A percentile compares a stretch with the other conserved stretches of the same genome.
These are phyloP conservation scores for Tenthredo distinguenda DNA, from an alignment of 2,888 invertebrate genomes.

Conservation along the genomic window DNA sequence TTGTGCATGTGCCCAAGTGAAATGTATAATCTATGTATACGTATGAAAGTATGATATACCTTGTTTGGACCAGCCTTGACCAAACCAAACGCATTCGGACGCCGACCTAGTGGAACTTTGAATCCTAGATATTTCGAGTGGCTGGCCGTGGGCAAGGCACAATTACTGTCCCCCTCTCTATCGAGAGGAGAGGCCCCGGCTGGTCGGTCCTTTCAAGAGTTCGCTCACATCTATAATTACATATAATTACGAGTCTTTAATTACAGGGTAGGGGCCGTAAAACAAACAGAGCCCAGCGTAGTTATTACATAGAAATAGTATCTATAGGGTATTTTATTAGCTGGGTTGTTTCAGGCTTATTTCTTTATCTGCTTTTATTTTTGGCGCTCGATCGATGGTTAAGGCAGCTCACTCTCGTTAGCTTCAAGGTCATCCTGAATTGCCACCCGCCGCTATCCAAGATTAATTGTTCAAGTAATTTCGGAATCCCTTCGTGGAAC, in stretches of 20 bases:
- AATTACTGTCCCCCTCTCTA: conserved; percentile 17
- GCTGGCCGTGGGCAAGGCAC: conserved; percentile 34
- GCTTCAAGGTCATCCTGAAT: conserved; percentile 41
- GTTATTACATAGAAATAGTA: conserved; percentile 51
- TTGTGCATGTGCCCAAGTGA: not conserved
- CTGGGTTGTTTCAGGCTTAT: not conserved
- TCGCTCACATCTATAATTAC: conserved; percentile 50
- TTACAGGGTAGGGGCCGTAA: conserved; percentile 49
- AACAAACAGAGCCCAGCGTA: conserved; percentile 49
- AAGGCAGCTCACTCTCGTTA: conserved; percentile 13
- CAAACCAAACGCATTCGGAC: conserved; percentile 9
- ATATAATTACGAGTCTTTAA: conserved; percentile 51
- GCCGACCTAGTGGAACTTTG: conserved; percentile 45
- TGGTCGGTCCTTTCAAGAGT: conserved; percentile 39
- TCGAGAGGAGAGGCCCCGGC: not conserved
- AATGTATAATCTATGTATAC: not conserved
- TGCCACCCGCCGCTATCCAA: conserved; percentile 21
- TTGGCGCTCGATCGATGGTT: not conserved
- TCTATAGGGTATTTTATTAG: conserved; percentile 42
- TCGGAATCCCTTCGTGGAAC: not conserved
- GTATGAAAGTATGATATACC: not conserved
- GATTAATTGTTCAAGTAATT: conserved; percentile 51
- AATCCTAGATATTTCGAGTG: conserved; percentile 36
- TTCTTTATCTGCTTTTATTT: not conserved
- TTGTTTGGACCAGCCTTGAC: conserved; percentile 7